Base-by-base conservation (phyloP, 2,888 invertebrate genomes). In the Aphodius granarius region DNA sequence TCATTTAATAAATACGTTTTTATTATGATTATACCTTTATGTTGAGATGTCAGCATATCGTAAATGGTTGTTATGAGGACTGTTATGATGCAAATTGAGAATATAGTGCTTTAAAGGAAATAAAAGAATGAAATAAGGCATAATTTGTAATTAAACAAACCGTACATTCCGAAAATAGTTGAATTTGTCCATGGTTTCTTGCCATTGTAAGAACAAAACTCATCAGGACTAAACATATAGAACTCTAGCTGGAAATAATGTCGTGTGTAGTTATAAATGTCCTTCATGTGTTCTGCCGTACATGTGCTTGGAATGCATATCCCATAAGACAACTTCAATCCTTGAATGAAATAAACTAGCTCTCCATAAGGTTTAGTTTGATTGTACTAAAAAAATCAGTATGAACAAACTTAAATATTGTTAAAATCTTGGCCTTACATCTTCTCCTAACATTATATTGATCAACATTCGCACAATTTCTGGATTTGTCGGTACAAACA, bases 101-200 rank as follows among this genome's bases (percentile, higher is more conserved):
- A 66, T 18, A 77, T 68, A 62, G n/a, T 17, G 73, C 22, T 63
- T 75, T 77, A 43, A 15, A 68, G 65, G 71, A 74, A 18, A 71
- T 21, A 21, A 71, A 19, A 21, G 21, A 13, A 21, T 71, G 63
- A n/a, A 6, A 17, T 63, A 18, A 23, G 20, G 16, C 63, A 1
- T 22, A 0, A 9, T 23, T 13, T n/a, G 15, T 0, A 66, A 66
- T 72, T 15, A 66, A 66, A 71, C 5, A 2, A 1, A 19, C 18
- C 76, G 65, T 73, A 77, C 77, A 77, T 73, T 3, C 74, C 72
- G 13, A 77, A 73, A 17, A 73, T 23, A 18, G 75, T 73, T 13
- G 71, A 62, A 66, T 65, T 19, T 0, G 74, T 64, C 5, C 74
- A 13, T 4, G 43, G 43, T 13, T 63, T 64, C 62, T 75, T 75